Base-by-base conservation (phyloP, 2,797 vertebrate species). In the Acomys russatus region DNA sequence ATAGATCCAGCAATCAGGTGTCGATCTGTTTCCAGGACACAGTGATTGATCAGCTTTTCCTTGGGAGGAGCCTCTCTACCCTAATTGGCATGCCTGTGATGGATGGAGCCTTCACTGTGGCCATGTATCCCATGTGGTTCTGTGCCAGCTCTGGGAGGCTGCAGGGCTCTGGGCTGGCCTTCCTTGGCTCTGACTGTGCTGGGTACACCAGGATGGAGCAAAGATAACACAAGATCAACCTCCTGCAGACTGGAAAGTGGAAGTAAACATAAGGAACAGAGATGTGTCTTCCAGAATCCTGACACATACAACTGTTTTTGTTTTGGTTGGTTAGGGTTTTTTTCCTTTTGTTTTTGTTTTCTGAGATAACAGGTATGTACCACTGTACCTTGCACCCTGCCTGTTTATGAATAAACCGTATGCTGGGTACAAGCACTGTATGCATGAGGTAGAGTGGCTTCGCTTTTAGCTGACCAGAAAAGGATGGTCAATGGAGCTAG, bases 1-100 rank as follows among this genome's bases (percentile, higher is more conserved):
- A 93, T n/a, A 92, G 95, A 90, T 94, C 94, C 88, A 66, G 17
- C 0, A 2, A 73, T 33, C 23, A 84, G 71, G 68, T 93, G 85
- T 80, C 3, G 0, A 88, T 88, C 96, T 95, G 74, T 96, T 91
- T 91, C 71, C 61, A 91, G 88, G 87, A 82, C 70, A 5, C 0
- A 0, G 38, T 30, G 8, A 73, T 73, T 90, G 63, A 66, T 91
- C 51, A 11, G 85, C 64, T 74, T 87, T 88, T 35, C 66, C 85
- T 56, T 30, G 30, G 35, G 15, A 59, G 66, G 3, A 93, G 61
- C 18, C n/a, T 88, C 70, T 92, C 59, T 49, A 17, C 66, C 51
- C 85, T 79, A 59, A 25, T 56, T 91, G 76, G 84, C 80, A 49
- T 84, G 8, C 64, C 70, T 68, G 51, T 63, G 63, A 83, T 83